Evolutionary conservation across 2,888 invertebrate species (phyloP), one percentile per base, ranked within the genome.

Genomic region (Hanleya hanleyi): DNA sequence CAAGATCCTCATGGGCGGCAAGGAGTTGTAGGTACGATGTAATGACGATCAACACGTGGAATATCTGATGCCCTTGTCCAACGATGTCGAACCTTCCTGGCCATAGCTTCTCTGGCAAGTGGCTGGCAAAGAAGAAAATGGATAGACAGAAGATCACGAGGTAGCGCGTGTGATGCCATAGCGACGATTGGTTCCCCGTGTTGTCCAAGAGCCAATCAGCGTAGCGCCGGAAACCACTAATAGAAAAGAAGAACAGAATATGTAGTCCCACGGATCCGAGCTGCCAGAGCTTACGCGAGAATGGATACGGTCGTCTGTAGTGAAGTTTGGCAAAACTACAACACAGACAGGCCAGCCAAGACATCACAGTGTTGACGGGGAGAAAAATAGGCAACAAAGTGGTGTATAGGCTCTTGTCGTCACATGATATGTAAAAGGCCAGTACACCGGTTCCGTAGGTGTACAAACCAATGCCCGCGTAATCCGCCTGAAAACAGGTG

Each of bases 41-140:
- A 6, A 77, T 18, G 22, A 77, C 67, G 9, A 73, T 57, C 35
- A 70, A 29, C 1, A 84, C 71, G 69, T 86, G 86, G 70, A 86
- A 86, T 29, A 83, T 75, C 50, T 84, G 84, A 68, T 86, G 86
- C 32, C 86, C 83, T 64, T 86, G 84, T 7, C 86, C 87, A 22
- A 84, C 26, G 15, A 84, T 75, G 73, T 87, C 87, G 72, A 81
- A 86, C 6, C 66, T 68, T 33, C 86, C 86, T 15, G 86, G 85
- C 47, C 67, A 77, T 36, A 78, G 67, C 29, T 74, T 75, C 61
- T 87, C 86, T 1, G 86, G 87, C 37, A 84, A 71, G 47, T 84
- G 84, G 18, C 78, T 74, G 12, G 79, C 74, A 77, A 82, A 86
- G 32, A 74, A 67, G 2, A 79, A 38, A 9, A 67, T 77, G 15